phyloP scores from a whole-genome alignment of 2,888 invertebrate species.

The Stegophylla sp. region DNA sequence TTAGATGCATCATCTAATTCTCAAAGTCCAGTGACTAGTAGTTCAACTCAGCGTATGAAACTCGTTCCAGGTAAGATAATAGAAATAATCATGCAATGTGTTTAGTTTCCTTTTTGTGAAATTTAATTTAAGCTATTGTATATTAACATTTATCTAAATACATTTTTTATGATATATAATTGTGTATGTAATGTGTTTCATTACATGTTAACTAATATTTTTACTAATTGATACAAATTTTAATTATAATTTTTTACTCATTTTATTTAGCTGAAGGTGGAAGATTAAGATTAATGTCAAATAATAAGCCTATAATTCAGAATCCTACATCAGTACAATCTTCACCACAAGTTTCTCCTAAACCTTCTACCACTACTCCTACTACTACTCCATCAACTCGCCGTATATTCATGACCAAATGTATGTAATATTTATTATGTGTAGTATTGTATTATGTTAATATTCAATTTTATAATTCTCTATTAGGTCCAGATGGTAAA shows the following conservation, averaged over 20 bases:
- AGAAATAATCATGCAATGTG: neutral
- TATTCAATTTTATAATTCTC: neutral
- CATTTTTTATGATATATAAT: no score
- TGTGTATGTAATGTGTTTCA: no score
- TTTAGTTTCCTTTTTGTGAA: no score
- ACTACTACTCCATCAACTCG: conserved; percentile 66
- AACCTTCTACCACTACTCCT: conserved; percentile 31
- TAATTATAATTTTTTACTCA: neutral
- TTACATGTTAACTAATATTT: no score
- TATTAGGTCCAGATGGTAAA: conserved; percentile 64
- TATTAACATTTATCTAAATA: no score
- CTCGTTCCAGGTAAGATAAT: conserved; percentile 41
- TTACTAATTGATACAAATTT: no score
- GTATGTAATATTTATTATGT: conserved; percentile 64
- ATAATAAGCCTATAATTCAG: conserved; percentile 39
- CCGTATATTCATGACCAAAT: conserved; percentile 79
- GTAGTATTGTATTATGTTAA: neutral
- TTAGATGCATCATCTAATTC: conserved; percentile 8
- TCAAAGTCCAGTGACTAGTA: conserved; percentile 35
- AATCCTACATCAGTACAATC: conserved; percentile 23
- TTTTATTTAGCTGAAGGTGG: conserved; percentile 40
- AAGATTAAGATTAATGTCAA: conserved; percentile 40
- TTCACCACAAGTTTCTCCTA: conserved; percentile 22
- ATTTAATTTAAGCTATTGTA: no score
- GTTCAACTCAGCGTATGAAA: conserved; percentile 50